These are phyloP conservation scores for Acleris emargana DNA, from an alignment of 2,888 invertebrate species.

Conservation along the genomic window DNA sequence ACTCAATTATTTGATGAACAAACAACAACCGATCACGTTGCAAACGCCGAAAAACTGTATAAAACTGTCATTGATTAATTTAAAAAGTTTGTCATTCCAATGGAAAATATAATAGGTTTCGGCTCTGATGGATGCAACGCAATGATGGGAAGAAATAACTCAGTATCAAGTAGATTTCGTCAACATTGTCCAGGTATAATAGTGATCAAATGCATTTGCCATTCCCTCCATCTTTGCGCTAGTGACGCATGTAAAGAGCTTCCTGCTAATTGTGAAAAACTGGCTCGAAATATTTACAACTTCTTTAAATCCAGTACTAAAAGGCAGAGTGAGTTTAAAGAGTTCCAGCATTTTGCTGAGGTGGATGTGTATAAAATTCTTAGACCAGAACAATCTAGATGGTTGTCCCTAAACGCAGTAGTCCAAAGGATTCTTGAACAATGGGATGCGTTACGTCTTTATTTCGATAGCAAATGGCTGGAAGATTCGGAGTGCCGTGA, in stretches of 20 bases:
- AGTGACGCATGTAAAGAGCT: slow-evolving; percentile 1
- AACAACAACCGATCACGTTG: slow-evolving; percentile 1
- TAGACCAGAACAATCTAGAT: slow-evolving; percentile 28
- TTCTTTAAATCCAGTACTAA: slow-evolving; percentile 10
- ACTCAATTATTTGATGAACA: slow-evolving; percentile 1
- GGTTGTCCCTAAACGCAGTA: slow-evolving; percentile 10
- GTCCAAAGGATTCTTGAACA: background rate
- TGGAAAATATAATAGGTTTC: slow-evolving; percentile 17
- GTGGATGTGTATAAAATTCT: slow-evolving; percentile 28
- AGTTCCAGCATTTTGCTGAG: slow-evolving; percentile 25
- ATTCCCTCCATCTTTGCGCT: background rate
- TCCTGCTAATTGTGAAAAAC: background rate
- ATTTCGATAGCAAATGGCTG: slow-evolving; percentile 9
- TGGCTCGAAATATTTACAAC: background rate
- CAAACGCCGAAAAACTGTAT: background rate
- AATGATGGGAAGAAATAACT: slow-evolving; percentile 2
- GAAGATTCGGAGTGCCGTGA: background rate
- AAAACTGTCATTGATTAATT: background rate
- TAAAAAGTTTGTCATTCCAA: background rate
- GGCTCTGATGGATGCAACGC: slow-evolving; percentile 1
- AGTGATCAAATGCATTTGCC: background rate
- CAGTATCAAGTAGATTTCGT: slow-evolving; percentile 11
- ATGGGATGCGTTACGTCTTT: slow-evolving; percentile 22
- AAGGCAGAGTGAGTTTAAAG: slow-evolving; percentile 16
- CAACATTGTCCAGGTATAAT: background rate